A percentile compares a stretch with the other conserved stretches of the same genome.
phyloP scores from a whole-genome alignment of 2,113 vertebrate species.

The Erinaceus europaeus region DNA sequence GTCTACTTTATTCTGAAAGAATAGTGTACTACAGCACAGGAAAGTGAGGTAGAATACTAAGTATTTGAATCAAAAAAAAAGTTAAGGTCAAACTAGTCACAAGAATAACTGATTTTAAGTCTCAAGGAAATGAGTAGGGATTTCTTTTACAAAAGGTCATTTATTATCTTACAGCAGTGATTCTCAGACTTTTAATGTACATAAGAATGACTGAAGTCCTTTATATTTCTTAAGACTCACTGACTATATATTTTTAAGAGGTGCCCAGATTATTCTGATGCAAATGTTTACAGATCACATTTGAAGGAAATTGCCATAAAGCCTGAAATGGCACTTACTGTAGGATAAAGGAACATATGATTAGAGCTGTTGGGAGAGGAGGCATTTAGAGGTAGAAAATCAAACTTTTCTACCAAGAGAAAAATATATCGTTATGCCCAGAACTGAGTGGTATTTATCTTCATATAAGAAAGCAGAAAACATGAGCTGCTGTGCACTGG shows the following conservation, averaged over 20 bases:
- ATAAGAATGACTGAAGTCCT: neutral
- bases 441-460: slow-evolving; percentile 42
- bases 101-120: slow-evolving; percentile 34
- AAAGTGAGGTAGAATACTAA: slow-evolving; percentile 25
- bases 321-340: slow-evolving; percentile 10
- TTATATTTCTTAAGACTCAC: neutral
- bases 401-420: slow-evolving; percentile 24
- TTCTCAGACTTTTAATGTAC: slow-evolving; percentile 20
- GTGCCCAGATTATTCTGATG: slow-evolving; percentile 1
- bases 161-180: neutral
- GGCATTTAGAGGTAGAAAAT: slow-evolving; percentile 36
- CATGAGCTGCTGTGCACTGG: neutral
- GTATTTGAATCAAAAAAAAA: slow-evolving; percentile 36
- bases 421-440: slow-evolving; percentile 11
- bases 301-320: slow-evolving; percentile 46
- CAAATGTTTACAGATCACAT: slow-evolving; percentile 40
- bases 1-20: too few species aligned
- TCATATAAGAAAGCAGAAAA: slow-evolving; percentile 33
- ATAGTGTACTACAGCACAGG: neutral
- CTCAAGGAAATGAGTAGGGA: neutral
- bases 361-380: slow-evolving; percentile 32
- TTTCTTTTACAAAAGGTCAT: neutral
- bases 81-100: slow-evolving; percentile 35
- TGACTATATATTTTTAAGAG: slow-evolving; percentile 7
- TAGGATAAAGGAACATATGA: slow-evolving; percentile 19